Evolutionary conservation across 2,113 vertebrate genomes (phyloP), one percentile per base, ranked within the genome.

Genomic region (Ranitomeya imitator): DNA sequence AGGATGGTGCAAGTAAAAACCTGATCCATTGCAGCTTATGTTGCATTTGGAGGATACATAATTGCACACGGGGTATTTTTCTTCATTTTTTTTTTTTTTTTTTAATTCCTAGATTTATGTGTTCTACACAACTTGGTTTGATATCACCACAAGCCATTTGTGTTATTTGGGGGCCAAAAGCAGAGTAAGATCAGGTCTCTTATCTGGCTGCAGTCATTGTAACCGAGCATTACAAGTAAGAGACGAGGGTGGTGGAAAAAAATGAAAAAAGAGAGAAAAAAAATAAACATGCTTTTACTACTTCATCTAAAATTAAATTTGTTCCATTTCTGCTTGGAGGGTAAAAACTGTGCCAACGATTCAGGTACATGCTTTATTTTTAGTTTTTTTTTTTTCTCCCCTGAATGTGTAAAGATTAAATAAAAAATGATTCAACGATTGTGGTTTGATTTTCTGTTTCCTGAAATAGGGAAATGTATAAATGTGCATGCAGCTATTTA

Each of bases 291-390:
- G 7, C 55, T 26, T 76, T 13, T 63, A 31, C 57, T 77, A 73
- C 13, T 87, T 21, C 11, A n/a, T 71, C 55, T 69, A 71, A 77
- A 21, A 63, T 77, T n/a, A 23, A 45, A 83, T 65, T 23, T 15
- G 15, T 69, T 59, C n/a, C 16, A 67, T 88, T 77, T 60, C 11
- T 21, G 52, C 65, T 82, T 78, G 37, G 59, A 59, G 37, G 37
- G 37, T 45, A 18, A 13, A 45, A 55, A 51, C 37, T 19, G 73
- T 88, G 87, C 87, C 87, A 88, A 59, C 15, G 52, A 79, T 85
- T 85, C 87, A 85, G 81, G 82, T 88, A 85, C 82, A 57, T 31
- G 87, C 80, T 88, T 78, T 67, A 59, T 88, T 88, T 45, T 74
- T 23, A 23, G 26, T 4, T 71, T 71, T 79, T 79, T 78, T 52